Evolutionary conservation across 2,113 vertebrate genomes (phyloP).

Genomic region (Nerophis lumbriciformis): DNA sequence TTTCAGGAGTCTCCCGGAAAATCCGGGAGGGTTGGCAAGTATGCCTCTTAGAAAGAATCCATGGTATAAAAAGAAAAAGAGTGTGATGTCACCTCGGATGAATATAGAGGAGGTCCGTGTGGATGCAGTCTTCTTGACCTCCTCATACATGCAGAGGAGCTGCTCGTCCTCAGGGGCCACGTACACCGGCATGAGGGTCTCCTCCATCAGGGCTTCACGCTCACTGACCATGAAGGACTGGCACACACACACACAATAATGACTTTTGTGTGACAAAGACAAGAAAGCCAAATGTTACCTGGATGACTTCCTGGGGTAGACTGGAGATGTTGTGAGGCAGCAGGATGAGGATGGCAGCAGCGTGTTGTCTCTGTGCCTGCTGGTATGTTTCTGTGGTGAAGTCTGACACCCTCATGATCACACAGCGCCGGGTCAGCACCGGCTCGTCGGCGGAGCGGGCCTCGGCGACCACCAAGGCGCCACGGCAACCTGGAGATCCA

Average conservation of each 20-base stretch:
- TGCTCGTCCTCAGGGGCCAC: constrained; percentile 70
- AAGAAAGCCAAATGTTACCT: constrained; percentile 48
- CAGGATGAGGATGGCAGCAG: constrained; percentile 71
- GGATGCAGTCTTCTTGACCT: constrained; percentile 67
- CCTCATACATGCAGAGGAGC: constrained; percentile 74
- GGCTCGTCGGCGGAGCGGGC: constrained; percentile 63
- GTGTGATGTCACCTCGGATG: constrained; percentile 59
- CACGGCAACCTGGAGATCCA: constrained; percentile 65
- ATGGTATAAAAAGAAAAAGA: neutral
- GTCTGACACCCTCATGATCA: constrained; percentile 71
- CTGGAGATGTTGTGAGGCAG: constrained; percentile 62
- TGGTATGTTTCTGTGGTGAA: constrained; percentile 62
- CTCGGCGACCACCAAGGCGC: constrained; percentile 69
- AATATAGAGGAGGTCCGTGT: constrained; percentile 63
- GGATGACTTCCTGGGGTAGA: constrained; percentile 42
- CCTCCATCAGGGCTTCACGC: constrained; percentile 51
- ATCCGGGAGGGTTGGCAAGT: too few species aligned
- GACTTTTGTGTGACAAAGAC: too few species aligned
- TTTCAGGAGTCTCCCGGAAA: too few species aligned
- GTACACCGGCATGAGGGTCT: constrained; percentile 70
- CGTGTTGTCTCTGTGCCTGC: constrained; percentile 66
- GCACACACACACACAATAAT: neutral
- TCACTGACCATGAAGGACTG: constrained; percentile 74
- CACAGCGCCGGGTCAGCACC: constrained; percentile 65
- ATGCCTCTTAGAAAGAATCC: too few species aligned